Evolutionary conservation across 2,888 invertebrate species (phyloP).

Genomic region (Hylaea fasciaria): DNA sequence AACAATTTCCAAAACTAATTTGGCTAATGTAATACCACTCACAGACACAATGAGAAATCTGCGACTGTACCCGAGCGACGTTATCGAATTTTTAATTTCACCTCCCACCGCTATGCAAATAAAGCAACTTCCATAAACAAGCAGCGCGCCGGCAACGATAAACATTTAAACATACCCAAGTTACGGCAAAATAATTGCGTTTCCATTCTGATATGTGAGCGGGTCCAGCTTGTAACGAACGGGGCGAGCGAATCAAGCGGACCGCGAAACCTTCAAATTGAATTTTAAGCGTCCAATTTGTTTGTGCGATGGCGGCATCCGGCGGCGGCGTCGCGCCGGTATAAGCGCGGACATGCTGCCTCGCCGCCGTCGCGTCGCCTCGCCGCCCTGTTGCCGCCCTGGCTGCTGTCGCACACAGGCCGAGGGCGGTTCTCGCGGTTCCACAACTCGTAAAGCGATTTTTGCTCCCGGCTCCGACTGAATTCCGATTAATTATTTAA

Average conservation of each 20-base stretch:
- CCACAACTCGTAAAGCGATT: conserved; percentile 77
- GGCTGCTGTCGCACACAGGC: conserved; percentile 41
- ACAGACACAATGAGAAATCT: conserved; percentile 21
- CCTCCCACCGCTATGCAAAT: conserved; percentile 48
- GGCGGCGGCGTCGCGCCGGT: conserved; percentile 47
- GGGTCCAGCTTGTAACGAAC: conserved; percentile 76
- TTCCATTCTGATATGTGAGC: conserved; percentile 72
- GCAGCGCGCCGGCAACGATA: conserved; percentile 40
- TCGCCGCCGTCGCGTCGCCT: conserved; percentile 32
- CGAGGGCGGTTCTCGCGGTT: conserved; percentile 45
- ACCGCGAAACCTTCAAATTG: conserved; percentile 85
- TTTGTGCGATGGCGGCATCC: conserved; percentile 70
- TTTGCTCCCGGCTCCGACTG: conserved; percentile 63
- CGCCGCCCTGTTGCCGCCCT: conserved; percentile 30
- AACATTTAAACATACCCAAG: conserved; percentile 65
- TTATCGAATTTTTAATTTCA: conserved; percentile 44
- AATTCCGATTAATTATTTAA: conserved; percentile 74
- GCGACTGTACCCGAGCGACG: conserved; percentile 26
- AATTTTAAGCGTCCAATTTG: conserved; percentile 85
- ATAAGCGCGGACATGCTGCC: conserved; percentile 55
- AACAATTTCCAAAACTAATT: conserved; percentile 16
- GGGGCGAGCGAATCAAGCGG: conserved; percentile 78
- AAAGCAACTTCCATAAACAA: conserved; percentile 46
- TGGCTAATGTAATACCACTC: conserved; percentile 22
- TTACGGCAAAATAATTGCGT: conserved; percentile 75